Conservation (phyloP, 2,797 vertebrate species). For the Parambassis ranga region DNA sequence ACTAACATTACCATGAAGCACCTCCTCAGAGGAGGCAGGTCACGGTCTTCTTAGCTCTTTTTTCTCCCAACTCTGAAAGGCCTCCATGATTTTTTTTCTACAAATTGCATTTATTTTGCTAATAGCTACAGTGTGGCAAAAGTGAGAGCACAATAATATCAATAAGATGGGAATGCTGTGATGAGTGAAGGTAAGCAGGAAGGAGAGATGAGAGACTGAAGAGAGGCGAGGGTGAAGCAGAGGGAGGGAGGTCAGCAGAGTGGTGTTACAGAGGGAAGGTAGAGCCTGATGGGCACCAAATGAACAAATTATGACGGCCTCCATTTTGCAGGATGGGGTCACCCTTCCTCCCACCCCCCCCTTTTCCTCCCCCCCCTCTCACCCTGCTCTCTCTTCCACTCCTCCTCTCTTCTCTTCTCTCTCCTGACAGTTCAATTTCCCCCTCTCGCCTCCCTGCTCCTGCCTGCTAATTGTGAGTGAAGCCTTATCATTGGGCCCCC, state of each 20-base stretch:
- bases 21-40: constrained; percentile 43
- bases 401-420: constrained; percentile 98
- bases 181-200: constrained; percentile 42
- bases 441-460: constrained; percentile 99
- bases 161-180: constrained; percentile 19
- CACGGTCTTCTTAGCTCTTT: constrained; percentile 49
- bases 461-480: constrained; percentile 99
- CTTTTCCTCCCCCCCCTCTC: constrained; percentile 77
- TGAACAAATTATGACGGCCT: constrained; percentile 99
- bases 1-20: constrained; percentile 73
- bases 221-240: constrained; percentile 76
- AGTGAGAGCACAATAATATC: constrained; percentile 12
- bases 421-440: constrained; percentile 99
- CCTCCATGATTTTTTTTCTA: constrained; percentile 16
- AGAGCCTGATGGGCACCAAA: constrained; percentile 99
- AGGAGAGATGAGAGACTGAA: constrained; percentile 45
- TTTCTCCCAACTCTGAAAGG: constrained; percentile 26
- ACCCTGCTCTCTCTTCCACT: constrained; percentile 94
- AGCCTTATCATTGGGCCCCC: constrained; percentile 99
- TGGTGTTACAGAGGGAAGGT: constrained; percentile 95
- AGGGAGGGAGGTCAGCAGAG: constrained; percentile 86
- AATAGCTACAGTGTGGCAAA: constrained; percentile 23
- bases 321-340: constrained; percentile 99
- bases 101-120: constrained; percentile 49
- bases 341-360: constrained; percentile 93